Evolutionary conservation across 2,888 invertebrate genomes (phyloP).

Genomic region (Phragmatobia fuliginosa): DNA sequence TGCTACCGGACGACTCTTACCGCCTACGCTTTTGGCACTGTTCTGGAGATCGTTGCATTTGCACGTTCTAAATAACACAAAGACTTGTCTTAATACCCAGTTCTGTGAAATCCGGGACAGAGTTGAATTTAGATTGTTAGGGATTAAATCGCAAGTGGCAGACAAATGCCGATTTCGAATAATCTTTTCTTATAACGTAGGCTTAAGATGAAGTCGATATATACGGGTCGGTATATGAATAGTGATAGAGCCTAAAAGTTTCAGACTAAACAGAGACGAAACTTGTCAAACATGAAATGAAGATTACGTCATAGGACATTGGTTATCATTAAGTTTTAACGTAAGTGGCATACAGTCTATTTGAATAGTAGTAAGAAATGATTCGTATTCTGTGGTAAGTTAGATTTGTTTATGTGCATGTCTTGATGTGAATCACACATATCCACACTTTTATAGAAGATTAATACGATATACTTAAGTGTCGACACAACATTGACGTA

Average conservation of each 20-base stretch:
- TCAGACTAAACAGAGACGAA: background rate
- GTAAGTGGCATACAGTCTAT: too few relatives aligned
- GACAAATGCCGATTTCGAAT: background rate
- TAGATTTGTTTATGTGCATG: too few relatives aligned
- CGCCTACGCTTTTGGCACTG: constrained; percentile 82
- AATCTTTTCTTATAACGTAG: background rate
- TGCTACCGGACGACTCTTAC: constrained; percentile 56
- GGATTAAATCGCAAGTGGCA: constrained; percentile 3
- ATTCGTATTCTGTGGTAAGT: too few relatives aligned
- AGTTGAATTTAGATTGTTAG: constrained; percentile 46
- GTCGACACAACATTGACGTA: too few relatives aligned
- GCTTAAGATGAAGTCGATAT: background rate
- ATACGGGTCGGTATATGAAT: background rate
- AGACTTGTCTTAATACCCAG: constrained; percentile 79
- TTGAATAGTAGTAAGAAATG: too few relatives aligned
- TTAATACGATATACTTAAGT: too few relatives aligned
- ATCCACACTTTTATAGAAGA: too few relatives aligned
- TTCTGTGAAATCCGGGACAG: constrained; percentile 68
- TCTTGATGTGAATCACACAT: too few relatives aligned
- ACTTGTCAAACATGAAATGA: background rate
- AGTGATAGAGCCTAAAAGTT: background rate
- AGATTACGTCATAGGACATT: background rate
- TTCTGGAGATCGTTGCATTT: constrained; percentile 75
- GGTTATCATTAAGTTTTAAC: too few relatives aligned
- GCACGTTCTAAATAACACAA: constrained; percentile 79